Evolutionary conservation across 2,113 vertebrate species (phyloP).

Genomic region (Gambusia holbrooki): DNA sequence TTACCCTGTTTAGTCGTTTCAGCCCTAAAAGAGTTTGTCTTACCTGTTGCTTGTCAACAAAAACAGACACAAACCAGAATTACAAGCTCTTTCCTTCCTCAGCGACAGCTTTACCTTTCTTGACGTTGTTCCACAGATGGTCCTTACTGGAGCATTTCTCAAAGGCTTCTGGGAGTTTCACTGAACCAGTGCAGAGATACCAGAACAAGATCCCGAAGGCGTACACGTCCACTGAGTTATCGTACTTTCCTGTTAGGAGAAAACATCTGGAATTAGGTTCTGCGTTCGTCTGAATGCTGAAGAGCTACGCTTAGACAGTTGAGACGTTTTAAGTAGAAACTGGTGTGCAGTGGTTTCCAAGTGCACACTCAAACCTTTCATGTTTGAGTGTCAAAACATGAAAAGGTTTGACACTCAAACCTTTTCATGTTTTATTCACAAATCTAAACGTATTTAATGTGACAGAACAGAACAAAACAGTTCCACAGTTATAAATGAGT

Average conservation of each 20-base stretch:
- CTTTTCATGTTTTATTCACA: not conserved
- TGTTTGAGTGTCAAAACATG: no score
- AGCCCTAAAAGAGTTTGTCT: no score
- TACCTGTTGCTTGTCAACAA: no score
- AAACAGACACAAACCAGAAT: not conserved
- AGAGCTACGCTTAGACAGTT: not conserved
- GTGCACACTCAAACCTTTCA: not conserved
- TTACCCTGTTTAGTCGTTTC: no score
- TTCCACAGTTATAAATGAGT: not conserved
- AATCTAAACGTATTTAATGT: not conserved
- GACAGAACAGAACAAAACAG: not conserved
- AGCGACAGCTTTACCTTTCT: conserved; percentile 84
- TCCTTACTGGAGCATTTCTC: conserved; percentile 98
- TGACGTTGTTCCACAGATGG: conserved; percentile 97
- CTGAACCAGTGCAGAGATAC: conserved; percentile 96
- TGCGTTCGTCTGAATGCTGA: no score
- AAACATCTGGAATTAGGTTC: not conserved
- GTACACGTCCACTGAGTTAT: conserved; percentile 97
- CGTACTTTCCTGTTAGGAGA: conserved; percentile 88
- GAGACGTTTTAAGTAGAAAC: no score
- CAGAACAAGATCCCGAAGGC: conserved; percentile 99
- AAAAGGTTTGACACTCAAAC: no score
- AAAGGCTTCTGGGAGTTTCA: conserved; percentile 96
- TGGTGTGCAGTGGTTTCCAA: no score
- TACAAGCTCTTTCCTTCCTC: not conserved